phyloP scores from a whole-genome alignment of 2,113 vertebrate genomes.

The Percina caprodes region DNA sequence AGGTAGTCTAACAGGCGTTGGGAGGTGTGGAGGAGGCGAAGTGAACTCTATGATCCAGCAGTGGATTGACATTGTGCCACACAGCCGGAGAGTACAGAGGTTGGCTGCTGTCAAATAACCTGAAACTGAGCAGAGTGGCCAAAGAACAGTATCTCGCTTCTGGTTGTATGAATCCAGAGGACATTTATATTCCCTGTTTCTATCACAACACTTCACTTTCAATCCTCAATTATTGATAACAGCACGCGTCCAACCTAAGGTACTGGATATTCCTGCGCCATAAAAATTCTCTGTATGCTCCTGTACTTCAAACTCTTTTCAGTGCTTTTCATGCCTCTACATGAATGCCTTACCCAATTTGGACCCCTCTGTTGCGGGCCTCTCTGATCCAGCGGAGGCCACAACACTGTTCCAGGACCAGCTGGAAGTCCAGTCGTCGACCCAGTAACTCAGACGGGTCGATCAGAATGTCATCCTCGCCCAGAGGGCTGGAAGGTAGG shows the following conservation, averaged over 20 bases:
- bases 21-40: conserved; percentile 84
- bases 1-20: conserved; percentile 87
- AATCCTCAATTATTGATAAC: neutral
- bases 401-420: conserved; percentile 85
- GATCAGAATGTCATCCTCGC: conserved; percentile 88
- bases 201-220: neutral
- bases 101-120: conserved; percentile 84
- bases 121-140: conserved; percentile 80
- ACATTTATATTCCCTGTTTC: neutral
- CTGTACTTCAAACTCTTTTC: neutral
- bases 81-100: conserved; percentile 85
- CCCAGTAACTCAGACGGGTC: conserved; percentile 89
- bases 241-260: neutral
- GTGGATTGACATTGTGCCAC: conserved; percentile 88
- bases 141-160: neutral
- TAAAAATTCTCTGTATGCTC: neutral
- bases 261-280: neutral
- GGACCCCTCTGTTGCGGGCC: conserved; percentile 83
- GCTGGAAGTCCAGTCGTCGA: conserved; percentile 87
- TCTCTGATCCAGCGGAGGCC: conserved; percentile 90
- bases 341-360: conserved; percentile 83
- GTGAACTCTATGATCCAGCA: conserved; percentile 85
- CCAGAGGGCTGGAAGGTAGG: conserved; percentile 73
- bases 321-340: neutral
- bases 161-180: neutral